Evolutionary conservation across 2,113 vertebrate species (phyloP).

Genomic region (Chascanopsetta lugubris): DNA sequence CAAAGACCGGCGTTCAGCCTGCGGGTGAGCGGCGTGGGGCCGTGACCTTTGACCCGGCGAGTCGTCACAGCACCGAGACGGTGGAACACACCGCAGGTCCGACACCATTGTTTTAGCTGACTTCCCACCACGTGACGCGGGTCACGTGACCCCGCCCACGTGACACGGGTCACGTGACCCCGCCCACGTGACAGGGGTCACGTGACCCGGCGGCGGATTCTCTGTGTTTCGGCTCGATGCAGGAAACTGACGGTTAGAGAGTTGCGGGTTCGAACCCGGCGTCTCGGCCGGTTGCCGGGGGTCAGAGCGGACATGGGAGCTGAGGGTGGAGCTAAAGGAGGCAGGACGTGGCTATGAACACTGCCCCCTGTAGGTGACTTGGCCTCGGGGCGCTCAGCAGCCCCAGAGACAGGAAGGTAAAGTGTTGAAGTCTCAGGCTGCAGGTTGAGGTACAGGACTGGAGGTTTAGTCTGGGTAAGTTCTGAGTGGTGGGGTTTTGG

Average conservation of each 20-base stretch:
- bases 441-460: conserved; percentile 19
- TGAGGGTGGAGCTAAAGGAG: conserved; percentile 25
- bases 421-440: conserved; percentile 35
- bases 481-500: conserved; percentile 2
- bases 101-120: not conserved
- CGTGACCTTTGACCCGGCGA: not conserved
- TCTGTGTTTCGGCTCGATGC: conserved; percentile 17
- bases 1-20: conserved; percentile 1
- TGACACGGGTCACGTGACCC: too few relatives aligned
- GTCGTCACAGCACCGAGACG: not conserved
- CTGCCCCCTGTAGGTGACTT: conserved; percentile 37
- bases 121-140: too few relatives aligned
- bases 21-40: too few relatives aligned
- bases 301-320: conserved; percentile 15
- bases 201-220: too few relatives aligned
- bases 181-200: too few relatives aligned
- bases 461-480: conserved; percentile 31
- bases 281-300: conserved; percentile 16
- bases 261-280: conserved; percentile 15
- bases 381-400: conserved; percentile 28
- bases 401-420: conserved; percentile 33
- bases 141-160: too few relatives aligned
- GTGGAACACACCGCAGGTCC: not conserved
- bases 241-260: too few relatives aligned
- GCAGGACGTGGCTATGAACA: conserved; percentile 48